These are phyloP conservation scores for Apodemus sylvaticus DNA, from an alignment of 2,113 vertebrate species.

Conservation along the genomic window DNA sequence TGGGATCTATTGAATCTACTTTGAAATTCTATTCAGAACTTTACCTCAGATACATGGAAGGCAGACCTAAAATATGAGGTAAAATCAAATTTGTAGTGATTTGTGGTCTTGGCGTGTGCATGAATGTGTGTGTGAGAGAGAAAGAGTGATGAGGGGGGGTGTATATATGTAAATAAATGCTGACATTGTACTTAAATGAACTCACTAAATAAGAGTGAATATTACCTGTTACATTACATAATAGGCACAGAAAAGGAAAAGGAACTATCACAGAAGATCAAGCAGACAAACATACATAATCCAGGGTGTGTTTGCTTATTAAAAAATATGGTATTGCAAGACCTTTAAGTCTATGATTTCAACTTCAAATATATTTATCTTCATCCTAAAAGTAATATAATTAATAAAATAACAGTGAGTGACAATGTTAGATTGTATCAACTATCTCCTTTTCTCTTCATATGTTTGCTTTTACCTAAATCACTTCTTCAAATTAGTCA, in stretches of 20 bases:
- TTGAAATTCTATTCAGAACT: background rate
- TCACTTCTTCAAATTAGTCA: conserved; percentile 16
- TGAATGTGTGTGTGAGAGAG: background rate
- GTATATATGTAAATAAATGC: background rate
- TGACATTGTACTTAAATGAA: background rate
- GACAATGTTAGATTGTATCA: background rate
- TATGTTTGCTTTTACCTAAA: background rate
- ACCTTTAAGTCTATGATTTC: background rate
- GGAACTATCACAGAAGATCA: background rate
- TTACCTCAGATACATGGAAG: background rate
- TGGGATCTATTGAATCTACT: background rate
- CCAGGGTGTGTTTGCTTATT: background rate
- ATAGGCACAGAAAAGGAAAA: background rate
- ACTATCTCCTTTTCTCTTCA: background rate
- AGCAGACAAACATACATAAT: background rate
- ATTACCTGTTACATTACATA: background rate
- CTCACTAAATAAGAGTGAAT: background rate
- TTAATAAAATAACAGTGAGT: conserved; percentile 12
- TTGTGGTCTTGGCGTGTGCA: background rate
- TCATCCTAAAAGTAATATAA: background rate
- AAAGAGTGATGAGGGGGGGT: no score
- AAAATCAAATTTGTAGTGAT: background rate
- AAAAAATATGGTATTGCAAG: background rate
- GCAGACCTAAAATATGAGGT: background rate
- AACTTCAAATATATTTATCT: background rate